These are phyloP conservation scores for Agrotis ipsilon DNA, from an alignment of 2,888 invertebrate species.

Conservation along the genomic window DNA sequence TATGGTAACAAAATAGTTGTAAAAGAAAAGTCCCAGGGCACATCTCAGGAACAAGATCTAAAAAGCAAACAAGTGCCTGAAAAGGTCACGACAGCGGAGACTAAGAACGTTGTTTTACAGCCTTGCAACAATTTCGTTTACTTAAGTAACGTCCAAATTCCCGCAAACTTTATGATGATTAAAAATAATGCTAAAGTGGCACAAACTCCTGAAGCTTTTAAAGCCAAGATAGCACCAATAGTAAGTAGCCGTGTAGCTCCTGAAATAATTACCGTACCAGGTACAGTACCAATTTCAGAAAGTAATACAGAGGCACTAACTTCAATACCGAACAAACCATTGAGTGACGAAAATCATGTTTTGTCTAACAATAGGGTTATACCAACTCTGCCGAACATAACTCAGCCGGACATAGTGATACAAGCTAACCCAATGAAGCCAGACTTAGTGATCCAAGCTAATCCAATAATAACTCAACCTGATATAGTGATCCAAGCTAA, in stretches of 20 bases:
- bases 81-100: constrained; percentile 73
- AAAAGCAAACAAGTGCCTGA: constrained; percentile 77
- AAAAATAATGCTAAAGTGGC: constrained; percentile 79
- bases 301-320: constrained; percentile 60
- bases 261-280: constrained; percentile 62
- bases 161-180: constrained; percentile 86
- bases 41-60: constrained; percentile 83
- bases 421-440: constrained; percentile 77
- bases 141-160: constrained; percentile 86
- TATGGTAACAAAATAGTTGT: constrained; percentile 91
- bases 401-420: constrained; percentile 78
- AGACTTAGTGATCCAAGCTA: constrained; percentile 77
- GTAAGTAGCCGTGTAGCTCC: constrained; percentile 75
- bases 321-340: constrained; percentile 63
- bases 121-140: constrained; percentile 83
- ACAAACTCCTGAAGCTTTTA: constrained; percentile 71
- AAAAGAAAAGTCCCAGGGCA: constrained; percentile 89
- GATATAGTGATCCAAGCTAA: constrained; percentile 78
- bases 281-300: constrained; percentile 50
- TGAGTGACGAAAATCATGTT: constrained; percentile 79
- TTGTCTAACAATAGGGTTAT: constrained; percentile 78
- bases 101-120: constrained; percentile 84
- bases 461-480: constrained; percentile 78
- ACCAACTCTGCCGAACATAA: constrained; percentile 78
- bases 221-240: constrained; percentile 71